A percentile compares a stretch with the other conserved stretches of the same genome.
Evolutionary conservation across 2,888 invertebrate species (phyloP).

Genomic region (Lysandra coridon): DNA sequence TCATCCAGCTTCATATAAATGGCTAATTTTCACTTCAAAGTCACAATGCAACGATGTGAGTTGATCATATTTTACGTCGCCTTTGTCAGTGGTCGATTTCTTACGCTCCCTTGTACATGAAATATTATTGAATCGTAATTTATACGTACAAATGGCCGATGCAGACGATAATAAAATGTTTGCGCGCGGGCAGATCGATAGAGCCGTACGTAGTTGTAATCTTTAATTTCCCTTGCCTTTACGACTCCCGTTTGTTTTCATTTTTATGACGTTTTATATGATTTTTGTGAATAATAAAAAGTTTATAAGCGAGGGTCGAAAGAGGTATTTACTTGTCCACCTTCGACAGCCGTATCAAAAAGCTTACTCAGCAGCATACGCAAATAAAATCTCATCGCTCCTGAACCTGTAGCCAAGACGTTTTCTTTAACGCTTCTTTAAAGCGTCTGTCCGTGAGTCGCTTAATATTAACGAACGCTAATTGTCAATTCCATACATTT

Average conservation of each 20-base stretch:
- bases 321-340: neutral
- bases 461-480: too few relatives aligned
- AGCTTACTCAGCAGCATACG: neutral
- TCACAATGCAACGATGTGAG: neutral
- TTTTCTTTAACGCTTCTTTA: too few relatives aligned
- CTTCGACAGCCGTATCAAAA: neutral
- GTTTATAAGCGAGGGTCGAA: neutral
- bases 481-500: too few relatives aligned
- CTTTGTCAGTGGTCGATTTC: neutral
- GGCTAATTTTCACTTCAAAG: neutral
- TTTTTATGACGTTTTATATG: constrained; percentile 3
- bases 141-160: neutral
- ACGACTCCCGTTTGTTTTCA: constrained; percentile 2
- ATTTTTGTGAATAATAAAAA: neutral
- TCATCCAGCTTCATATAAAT: neutral
- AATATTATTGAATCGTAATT: neutral
- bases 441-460: too few relatives aligned
- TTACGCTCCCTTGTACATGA: neutral
- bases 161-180: neutral
- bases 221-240: neutral
- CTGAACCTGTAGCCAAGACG: neutral
- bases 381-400: constrained; percentile 17
- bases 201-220: constrained; percentile 1
- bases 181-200: neutral
- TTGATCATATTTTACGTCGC: neutral